Conservation (phyloP, 2,797 vertebrate species). For the Odontamblyopus lacepedii region DNA sequence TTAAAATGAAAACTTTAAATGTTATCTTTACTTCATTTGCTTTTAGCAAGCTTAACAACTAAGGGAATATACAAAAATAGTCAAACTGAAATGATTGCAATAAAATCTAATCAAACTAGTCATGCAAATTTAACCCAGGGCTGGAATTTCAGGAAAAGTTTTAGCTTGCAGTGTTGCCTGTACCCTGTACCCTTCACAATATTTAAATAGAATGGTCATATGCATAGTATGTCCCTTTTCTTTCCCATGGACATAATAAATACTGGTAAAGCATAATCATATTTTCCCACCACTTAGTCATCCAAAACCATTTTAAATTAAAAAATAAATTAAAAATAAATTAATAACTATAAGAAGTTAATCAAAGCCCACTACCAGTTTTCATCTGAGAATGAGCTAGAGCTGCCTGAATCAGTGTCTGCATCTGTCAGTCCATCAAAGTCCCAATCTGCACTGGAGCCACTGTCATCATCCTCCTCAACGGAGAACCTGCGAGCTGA, state of each 20-base stretch:
- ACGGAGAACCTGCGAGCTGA: slow-evolving; percentile 85
- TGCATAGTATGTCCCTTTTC: neutral
- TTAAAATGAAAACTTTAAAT: slow-evolving; percentile 1
- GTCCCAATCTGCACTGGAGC: slow-evolving; percentile 90
- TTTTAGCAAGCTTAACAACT: neutral
- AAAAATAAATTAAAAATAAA: slow-evolving; percentile 13
- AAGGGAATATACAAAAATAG: neutral
- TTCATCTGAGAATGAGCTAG: slow-evolving; percentile 88
- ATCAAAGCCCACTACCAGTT: slow-evolving; percentile 70
- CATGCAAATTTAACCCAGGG: neutral
- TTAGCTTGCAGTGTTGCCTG: neutral
- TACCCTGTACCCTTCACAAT: neutral
- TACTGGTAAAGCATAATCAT: neutral
- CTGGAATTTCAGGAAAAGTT: neutral
- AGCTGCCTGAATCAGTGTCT: slow-evolving; percentile 86
- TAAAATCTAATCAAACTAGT: neutral
- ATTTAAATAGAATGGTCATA: neutral
- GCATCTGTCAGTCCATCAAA: slow-evolving; percentile 85
- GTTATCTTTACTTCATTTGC: neutral
- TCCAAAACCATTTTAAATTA: slow-evolving; percentile 25
- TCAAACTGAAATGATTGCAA: neutral
- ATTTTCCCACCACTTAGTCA: neutral
- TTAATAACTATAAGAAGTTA: slow-evolving; percentile 1
- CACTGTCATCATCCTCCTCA: slow-evolving; percentile 88
- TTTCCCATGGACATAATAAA: neutral